Percentiles rank a stretch among this genome's conserved stretches.
Conservation (phyloP, 2,113 vertebrate genomes). For the Myotis brandtii region DNA sequence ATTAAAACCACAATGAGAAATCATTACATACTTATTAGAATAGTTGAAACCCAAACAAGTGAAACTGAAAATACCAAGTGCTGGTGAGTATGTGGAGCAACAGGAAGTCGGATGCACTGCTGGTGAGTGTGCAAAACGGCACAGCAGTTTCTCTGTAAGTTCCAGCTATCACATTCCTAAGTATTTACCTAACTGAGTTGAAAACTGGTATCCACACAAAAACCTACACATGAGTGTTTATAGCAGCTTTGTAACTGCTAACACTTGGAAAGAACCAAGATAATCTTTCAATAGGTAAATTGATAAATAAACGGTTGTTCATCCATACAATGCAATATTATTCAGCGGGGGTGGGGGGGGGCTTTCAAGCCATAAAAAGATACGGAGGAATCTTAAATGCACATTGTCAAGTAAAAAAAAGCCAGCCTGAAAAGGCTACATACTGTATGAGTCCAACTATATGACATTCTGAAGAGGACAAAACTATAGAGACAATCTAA, state of each 20-base stretch:
- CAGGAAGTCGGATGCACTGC: neutral
- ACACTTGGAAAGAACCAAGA: slow-evolving; percentile 14
- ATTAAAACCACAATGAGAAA: neutral
- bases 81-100: neutral
- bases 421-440: neutral
- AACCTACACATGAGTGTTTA: neutral
- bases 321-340: neutral
- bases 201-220: neutral
- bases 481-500: neutral
- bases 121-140: neutral
- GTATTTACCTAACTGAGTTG: neutral
- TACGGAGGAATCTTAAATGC: neutral
- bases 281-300: neutral
- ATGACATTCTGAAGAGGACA: neutral
- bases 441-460: neutral
- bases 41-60: neutral
- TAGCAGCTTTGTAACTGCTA: neutral
- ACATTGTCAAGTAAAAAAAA: neutral
- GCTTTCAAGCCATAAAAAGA: neutral
- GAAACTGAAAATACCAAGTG: neutral
- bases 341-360: neutral
- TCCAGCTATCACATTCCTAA: neutral
- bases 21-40: neutral
- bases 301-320: neutral
- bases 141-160: neutral